A percentile compares a stretch with the other conserved stretches of the same genome.
phyloP scores from a whole-genome alignment of 1,140 invertebrate genomes.

The Drosophila ohnishii region DNA sequence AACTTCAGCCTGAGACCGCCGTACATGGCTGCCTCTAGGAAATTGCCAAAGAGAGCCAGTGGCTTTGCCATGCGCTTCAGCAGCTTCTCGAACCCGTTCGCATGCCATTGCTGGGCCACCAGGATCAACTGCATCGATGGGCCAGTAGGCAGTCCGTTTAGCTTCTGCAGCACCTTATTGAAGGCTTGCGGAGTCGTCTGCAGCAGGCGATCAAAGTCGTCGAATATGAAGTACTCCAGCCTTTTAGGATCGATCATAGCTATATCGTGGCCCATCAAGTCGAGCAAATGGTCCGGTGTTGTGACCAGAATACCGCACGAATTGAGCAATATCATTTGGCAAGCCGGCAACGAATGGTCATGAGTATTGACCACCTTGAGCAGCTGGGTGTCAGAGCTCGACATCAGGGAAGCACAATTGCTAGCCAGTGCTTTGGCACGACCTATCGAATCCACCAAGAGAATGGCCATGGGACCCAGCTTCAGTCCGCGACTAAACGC shows the following conservation, averaged over 20 bases:
- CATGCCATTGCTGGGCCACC: conserved; percentile 57
- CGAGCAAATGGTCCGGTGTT: conserved; percentile 9
- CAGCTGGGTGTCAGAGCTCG: background rate
- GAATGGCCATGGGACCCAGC: conserved; percentile 50
- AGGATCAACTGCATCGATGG: conserved; percentile 28
- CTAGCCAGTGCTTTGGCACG: conserved; percentile 4
- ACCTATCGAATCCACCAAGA: conserved; percentile 38
- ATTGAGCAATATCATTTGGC: conserved; percentile 36
- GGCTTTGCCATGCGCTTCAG: conserved; percentile 12
- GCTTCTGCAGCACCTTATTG: conserved; percentile 10
- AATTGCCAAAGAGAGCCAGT: conserved; percentile 52
- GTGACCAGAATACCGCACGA: conserved; percentile 58
- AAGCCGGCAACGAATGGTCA: background rate
- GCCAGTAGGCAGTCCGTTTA: background rate
- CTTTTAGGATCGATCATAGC: conserved; percentile 18
- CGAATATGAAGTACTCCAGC: conserved; percentile 39
- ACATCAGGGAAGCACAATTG: conserved; percentile 32
- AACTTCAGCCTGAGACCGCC: conserved; percentile 37
- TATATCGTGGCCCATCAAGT: conserved; percentile 16
- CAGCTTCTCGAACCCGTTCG: conserved; percentile 12
- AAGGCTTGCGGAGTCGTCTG: background rate
- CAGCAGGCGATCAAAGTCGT: conserved; percentile 53
- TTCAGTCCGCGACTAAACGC: rapidly evolving
- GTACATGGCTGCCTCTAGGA: conserved; percentile 59
- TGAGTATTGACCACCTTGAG: conserved; percentile 47